Evolutionary conservation across 2,888 invertebrate species (phyloP).

Genomic region (Doris montereyensis): DNA sequence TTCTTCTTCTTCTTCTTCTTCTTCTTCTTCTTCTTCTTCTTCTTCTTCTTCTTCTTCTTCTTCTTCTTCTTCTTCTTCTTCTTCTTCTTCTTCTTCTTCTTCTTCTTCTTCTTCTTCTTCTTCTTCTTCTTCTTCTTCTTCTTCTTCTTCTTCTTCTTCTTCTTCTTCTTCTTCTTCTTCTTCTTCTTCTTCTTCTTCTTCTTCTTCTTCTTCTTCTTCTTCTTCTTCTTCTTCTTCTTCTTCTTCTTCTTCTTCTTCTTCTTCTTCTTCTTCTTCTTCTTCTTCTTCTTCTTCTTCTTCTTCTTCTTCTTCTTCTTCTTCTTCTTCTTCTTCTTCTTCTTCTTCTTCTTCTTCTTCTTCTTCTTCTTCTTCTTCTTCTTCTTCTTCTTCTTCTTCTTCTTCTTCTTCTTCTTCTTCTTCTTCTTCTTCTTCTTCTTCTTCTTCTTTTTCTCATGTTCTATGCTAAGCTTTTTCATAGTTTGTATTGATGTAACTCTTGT

Average conservation of each 20-base stretch:
- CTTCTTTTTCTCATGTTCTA: not conserved
- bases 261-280: not conserved
- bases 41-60: constrained; percentile 8
- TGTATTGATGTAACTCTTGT: no score
- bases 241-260: constrained; percentile 2
- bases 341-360: not conserved
- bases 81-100: not conserved
- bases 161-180: no score
- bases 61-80: not conserved
- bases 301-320: not conserved
- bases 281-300: not conserved
- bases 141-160: not conserved
- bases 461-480: no score
- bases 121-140: not conserved
- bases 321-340: not conserved
- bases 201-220: not conserved
- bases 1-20: not conserved
- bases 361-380: not conserved
- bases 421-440: constrained; percentile 14
- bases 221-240: not conserved
- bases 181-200: not conserved
- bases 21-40: not conserved
- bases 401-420: not conserved
- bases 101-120: constrained; percentile 24
- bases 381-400: constrained; percentile 19